A percentile compares a stretch with the other conserved stretches of the same genome.
phyloP scores from a whole-genome alignment of 2,888 invertebrate species.

The Scaptomyza parva region DNA sequence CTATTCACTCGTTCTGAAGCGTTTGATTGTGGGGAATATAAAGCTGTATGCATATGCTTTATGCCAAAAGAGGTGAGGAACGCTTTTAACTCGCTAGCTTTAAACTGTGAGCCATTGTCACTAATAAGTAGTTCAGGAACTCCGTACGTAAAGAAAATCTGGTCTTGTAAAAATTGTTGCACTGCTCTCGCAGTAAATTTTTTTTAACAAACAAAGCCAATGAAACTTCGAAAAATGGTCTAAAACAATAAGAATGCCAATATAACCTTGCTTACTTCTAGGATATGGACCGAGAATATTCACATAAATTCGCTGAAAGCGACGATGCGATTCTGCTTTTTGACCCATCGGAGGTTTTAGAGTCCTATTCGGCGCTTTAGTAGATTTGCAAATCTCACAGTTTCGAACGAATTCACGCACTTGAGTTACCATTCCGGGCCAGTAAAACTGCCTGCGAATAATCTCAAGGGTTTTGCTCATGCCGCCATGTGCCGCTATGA shows the following conservation, averaged over 20 bases:
- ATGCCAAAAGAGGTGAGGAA: neutral
- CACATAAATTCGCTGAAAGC: slow-evolving; percentile 2
- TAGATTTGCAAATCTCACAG: neutral
- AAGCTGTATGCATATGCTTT: neutral
- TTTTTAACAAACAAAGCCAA: slow-evolving; percentile 5
- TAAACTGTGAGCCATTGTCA: slow-evolving; percentile 11
- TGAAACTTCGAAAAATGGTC: slow-evolving; percentile 8
- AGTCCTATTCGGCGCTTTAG: neutral
- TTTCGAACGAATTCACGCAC: neutral
- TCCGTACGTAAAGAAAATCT: slow-evolving; percentile 2
- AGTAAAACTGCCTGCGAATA: slow-evolving; percentile 1
- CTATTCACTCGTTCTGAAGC: neutral
- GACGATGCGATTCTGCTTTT: neutral
- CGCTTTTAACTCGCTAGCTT: slow-evolving; percentile 4
- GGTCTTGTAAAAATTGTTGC: neutral
- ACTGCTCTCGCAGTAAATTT: slow-evolving; percentile 1
- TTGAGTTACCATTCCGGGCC: neutral
- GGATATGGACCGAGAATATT: slow-evolving; percentile 2
- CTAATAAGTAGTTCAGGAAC: slow-evolving; percentile 5
- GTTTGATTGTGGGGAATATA: neutral
- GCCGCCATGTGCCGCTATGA: neutral
- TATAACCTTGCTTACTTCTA: slow-evolving; percentile 2
- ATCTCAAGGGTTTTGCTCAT: neutral
- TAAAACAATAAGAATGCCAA: slow-evolving; percentile 5
- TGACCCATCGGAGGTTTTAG: slow-evolving; percentile 2